A percentile compares a stretch with the other conserved stretches of the same genome.
These are phyloP conservation scores for Bombus ignitus DNA, from an alignment of 1,140 invertebrate genomes.

Conservation along the genomic window DNA sequence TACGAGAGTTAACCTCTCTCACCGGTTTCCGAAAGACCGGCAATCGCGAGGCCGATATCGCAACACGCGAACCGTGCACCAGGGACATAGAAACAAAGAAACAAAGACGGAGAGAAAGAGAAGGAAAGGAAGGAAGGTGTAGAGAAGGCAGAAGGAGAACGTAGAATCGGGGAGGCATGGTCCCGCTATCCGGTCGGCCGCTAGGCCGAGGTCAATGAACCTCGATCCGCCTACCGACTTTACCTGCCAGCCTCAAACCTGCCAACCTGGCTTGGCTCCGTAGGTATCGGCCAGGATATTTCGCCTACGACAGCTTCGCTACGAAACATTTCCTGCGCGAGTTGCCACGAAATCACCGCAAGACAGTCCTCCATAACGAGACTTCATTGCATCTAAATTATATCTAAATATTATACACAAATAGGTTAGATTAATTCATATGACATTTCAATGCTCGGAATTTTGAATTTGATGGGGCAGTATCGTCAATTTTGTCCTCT, in stretches of 20 bases:
- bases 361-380: too few species aligned
- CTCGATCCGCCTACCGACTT: constrained; percentile 79
- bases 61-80: constrained; percentile 3
- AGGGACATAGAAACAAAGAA: constrained; percentile 36
- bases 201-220: constrained; percentile 80
- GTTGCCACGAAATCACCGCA: too few species aligned
- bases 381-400: too few species aligned
- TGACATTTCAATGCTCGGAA: too few species aligned
- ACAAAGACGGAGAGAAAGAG: not conserved
- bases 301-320: constrained; percentile 35
- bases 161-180: constrained; percentile 71
- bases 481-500: too few species aligned
- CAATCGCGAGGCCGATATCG: not conserved
- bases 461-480: too few species aligned
- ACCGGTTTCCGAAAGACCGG: not conserved
- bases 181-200: constrained; percentile 81
- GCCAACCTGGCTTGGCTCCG: constrained; percentile 37
- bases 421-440: too few species aligned
- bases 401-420: too few species aligned
- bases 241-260: constrained; percentile 75
- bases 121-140: constrained; percentile 4
- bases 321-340: constrained; percentile 11
- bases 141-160: constrained; percentile 38
- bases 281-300: constrained; percentile 33
- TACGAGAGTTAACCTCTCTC: not conserved